Conservation (phyloP, 2,113 vertebrate species). For the Ptyas mucosa region DNA sequence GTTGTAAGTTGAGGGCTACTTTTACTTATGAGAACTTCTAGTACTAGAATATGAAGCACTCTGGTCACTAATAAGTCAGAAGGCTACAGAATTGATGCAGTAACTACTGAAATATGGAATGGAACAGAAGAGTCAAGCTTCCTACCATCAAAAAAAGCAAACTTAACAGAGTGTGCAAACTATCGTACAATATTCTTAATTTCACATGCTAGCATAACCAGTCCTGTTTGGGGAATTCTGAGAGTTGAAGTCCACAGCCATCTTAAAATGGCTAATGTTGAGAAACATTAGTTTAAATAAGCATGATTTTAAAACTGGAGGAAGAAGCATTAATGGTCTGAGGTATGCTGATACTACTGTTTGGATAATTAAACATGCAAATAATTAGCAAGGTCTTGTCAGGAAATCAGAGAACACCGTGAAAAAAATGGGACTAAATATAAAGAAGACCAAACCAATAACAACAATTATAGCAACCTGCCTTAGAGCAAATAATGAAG, state of each 20-base stretch:
- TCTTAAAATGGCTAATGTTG: neutral
- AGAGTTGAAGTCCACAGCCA: neutral
- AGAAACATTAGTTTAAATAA: neutral
- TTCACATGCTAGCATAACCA: neutral
- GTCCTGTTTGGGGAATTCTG: neutral
- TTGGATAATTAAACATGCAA: neutral
- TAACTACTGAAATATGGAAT: neutral
- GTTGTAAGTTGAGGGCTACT: neutral
- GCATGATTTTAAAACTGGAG: neutral
- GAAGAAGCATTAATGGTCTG: neutral
- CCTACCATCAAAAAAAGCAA: neutral
- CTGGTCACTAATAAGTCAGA: neutral
- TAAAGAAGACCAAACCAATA: neutral
- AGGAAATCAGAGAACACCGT: neutral
- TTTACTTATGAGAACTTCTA: neutral
- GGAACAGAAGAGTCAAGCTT: neutral
- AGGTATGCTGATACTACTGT: neutral
- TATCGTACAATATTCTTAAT: neutral
- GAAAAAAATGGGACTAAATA: neutral
- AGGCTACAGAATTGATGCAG: neutral
- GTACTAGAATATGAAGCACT: neutral
- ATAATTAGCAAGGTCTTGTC: neutral
- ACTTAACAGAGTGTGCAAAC: neutral
- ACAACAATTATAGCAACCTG: neutral
- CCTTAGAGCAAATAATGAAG: neutral